phyloP scores from a whole-genome alignment of 2,888 invertebrate species.

The Ischnura elegans region DNA sequence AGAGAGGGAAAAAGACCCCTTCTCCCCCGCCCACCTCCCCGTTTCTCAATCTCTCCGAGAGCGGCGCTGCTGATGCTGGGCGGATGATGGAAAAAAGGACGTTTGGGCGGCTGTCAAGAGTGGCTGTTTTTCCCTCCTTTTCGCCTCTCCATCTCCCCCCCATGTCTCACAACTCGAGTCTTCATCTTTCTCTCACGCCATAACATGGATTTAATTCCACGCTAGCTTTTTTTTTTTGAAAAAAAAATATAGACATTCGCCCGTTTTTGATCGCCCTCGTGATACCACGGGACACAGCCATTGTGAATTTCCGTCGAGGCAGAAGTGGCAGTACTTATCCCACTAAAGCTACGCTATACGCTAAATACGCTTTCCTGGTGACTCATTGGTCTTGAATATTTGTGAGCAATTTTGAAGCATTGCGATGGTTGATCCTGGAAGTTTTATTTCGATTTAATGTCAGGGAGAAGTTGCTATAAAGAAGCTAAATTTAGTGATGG shows the following conservation, averaged over 20 bases:
- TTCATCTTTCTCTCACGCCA: neutral
- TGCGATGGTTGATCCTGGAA: too few species aligned
- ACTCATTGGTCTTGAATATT: too few species aligned
- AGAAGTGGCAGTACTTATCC: neutral
- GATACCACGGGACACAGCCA: neutral
- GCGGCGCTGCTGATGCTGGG: neutral
- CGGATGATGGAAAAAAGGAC: neutral
- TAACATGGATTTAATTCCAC: neutral
- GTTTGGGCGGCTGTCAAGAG: neutral
- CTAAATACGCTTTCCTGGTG: too few species aligned
- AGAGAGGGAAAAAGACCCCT: neutral
- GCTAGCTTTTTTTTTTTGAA: neutral
- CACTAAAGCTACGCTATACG: too few species aligned
- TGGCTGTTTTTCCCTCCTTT: neutral
- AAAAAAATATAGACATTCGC: neutral
- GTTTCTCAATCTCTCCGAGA: neutral
- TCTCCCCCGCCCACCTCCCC: neutral
- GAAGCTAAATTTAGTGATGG: too few species aligned
- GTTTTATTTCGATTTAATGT: too few species aligned
- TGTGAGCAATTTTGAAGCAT: too few species aligned
- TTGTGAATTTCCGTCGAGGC: conserved; percentile 5
- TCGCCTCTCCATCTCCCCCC: neutral
- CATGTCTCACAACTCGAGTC: neutral
- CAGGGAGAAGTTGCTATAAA: too few species aligned
- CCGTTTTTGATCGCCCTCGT: neutral